Base-by-base conservation (phyloP, 2,797 vertebrate genomes). In the Manis crassicaudata region DNA sequence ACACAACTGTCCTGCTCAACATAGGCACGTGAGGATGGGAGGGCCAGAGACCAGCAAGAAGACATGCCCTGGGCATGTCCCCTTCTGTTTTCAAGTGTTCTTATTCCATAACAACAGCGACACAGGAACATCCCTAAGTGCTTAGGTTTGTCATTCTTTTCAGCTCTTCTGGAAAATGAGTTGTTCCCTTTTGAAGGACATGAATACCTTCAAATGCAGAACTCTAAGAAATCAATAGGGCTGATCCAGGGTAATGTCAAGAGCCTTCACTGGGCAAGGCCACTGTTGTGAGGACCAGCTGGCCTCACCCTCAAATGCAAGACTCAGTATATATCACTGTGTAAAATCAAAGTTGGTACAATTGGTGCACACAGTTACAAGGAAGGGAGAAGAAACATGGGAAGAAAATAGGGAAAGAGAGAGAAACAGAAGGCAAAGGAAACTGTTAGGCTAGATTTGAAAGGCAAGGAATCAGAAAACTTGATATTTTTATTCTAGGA, bases 51-150 rank as follows among this genome's bases (percentile, higher is more conserved):
- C 14, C 29, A 25, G 70, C 40, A 20, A 29, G 86, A 65, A 40
- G 29, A 35, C 6, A 1, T 1, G 5, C 18, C 7, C n/a, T 1
- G 4, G 54, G 29, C 63, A 12, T 0, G 0, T 46, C 70, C 70
- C 54, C 9, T 25, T 62, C 43, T 72, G 62, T 65, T 23, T 77
- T 60, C 27, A 58, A 5, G 10, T 3, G 35, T 4, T 46, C 84
- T 5, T 60, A 5, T 65, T 46, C 14, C 32, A 5, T 10, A 62
- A 56, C 37, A 6, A 16, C 37, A 88, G 56, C 52, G 10, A 3
- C 12, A 17, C 10, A 20, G 35, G 12, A 29, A 23, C 12, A 67
- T n/a, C n/a, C 17, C 63, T 50, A 3, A 46, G 8, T 10, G 50
- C 37, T 46, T 7, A 13, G n/a, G 76, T 29, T 62, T 32, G 12